A percentile compares a stretch with the other conserved stretches of the same genome.
Conservation (phyloP, 2,113 vertebrate genomes). For the Marmota monax region DNA sequence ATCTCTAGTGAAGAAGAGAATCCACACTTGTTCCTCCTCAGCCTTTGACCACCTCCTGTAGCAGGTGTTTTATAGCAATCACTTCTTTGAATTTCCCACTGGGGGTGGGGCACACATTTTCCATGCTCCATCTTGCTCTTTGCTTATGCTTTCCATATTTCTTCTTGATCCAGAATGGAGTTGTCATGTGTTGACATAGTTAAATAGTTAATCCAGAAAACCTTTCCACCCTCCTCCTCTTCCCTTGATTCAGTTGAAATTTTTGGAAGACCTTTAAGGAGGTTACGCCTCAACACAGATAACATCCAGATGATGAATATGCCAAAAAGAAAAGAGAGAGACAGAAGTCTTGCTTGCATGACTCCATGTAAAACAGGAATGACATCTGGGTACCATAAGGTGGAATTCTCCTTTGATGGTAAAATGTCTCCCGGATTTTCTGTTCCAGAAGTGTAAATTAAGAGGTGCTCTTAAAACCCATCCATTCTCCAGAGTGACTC, state of each 20-base stretch:
- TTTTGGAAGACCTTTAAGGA: slow-evolving; percentile 49
- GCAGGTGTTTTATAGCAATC: neutral
- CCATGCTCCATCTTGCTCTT: neutral
- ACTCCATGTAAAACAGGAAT: slow-evolving; percentile 17
- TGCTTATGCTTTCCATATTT: neutral
- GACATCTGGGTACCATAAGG: slow-evolving; percentile 44
- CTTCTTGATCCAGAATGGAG: neutral
- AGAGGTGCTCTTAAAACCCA: neutral
- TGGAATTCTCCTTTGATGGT: slow-evolving; percentile 23
- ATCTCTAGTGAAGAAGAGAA: neutral
- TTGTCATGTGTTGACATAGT: neutral
- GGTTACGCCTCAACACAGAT: neutral
- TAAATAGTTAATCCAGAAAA: slow-evolving; percentile 2
- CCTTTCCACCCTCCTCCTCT: neutral
- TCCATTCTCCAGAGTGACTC: neutral
- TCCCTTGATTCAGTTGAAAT: neutral
- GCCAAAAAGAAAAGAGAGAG: neutral
- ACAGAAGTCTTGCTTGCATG: neutral
- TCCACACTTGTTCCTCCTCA: neutral
- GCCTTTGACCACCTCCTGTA: neutral
- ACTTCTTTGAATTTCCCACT: neutral
- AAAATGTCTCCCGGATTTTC: slow-evolving; percentile 55
- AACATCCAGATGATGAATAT: slow-evolving; percentile 21
- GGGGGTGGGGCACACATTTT: neutral
- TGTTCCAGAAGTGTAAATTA: slow-evolving; percentile 41